phyloP scores from a whole-genome alignment of 2,888 invertebrate genomes.

The Drosophila longiperda region DNA sequence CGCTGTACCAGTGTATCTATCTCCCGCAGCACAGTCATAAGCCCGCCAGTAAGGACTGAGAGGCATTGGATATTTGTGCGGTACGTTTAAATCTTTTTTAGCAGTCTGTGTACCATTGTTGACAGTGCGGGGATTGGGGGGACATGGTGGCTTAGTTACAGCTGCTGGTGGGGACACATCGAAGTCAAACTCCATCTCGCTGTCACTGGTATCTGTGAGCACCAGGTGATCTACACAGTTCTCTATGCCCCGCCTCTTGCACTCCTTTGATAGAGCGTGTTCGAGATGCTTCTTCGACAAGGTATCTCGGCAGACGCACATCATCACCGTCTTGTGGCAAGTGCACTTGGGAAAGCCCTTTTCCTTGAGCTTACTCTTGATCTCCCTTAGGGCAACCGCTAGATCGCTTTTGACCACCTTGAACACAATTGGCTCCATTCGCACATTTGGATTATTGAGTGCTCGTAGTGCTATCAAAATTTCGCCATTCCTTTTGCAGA shows the following conservation, averaged over 20 bases:
- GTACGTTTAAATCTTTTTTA: slow-evolving; percentile 84
- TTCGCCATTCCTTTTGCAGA: slow-evolving; percentile 88
- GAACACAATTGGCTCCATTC: slow-evolving; percentile 87
- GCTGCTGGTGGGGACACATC: slow-evolving; percentile 90
- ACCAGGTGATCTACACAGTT: slow-evolving; percentile 71
- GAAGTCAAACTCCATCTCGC: slow-evolving; percentile 88
- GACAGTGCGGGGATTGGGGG: slow-evolving; percentile 71
- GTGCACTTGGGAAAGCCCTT: slow-evolving; percentile 86
- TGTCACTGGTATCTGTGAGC: slow-evolving; percentile 83
- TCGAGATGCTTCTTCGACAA: slow-evolving; percentile 85
- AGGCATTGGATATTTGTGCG: slow-evolving; percentile 55
- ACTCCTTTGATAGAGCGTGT: slow-evolving; percentile 81
- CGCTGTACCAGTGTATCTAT: slow-evolving; percentile 57
- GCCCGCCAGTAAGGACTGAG: slow-evolving; percentile 68
- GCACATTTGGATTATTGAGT: slow-evolving; percentile 2
- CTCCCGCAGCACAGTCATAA: slow-evolving; percentile 74
- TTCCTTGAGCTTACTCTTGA: slow-evolving; percentile 86
- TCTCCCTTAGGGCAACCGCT: slow-evolving; percentile 85
- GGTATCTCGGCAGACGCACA: slow-evolving; percentile 82
- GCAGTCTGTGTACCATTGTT: slow-evolving; percentile 88
- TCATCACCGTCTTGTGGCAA: slow-evolving; percentile 85
- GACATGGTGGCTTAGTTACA: slow-evolving; percentile 85
- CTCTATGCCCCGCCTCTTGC: slow-evolving; percentile 56
- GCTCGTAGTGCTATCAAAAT: slow-evolving; percentile 86
- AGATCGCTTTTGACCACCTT: slow-evolving; percentile 88